Conservation (phyloP, 2,797 vertebrate species). For the Ptychobarbus kaznakovi region DNA sequence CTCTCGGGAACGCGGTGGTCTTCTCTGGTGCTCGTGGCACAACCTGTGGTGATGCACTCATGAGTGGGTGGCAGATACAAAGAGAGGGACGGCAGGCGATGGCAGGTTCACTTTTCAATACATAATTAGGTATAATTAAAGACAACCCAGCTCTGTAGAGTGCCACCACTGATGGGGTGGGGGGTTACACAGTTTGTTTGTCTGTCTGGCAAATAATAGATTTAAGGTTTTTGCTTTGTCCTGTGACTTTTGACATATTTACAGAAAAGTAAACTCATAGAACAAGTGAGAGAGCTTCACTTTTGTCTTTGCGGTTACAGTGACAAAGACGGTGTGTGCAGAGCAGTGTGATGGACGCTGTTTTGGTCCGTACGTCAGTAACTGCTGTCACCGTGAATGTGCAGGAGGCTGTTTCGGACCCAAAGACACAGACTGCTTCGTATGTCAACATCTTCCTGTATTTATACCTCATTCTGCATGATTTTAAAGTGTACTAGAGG, state of each 20-base stretch:
- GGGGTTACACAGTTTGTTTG: conserved; percentile 17
- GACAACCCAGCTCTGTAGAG: conserved; percentile 5
- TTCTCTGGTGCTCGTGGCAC: conserved; percentile 8
- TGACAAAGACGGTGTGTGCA: conserved; percentile 96
- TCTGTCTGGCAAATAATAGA: conserved; percentile 31
- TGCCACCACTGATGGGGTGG: neutral
- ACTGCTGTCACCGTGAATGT: conserved; percentile 95
- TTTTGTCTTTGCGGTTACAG: conserved; percentile 66
- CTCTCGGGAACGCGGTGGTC: neutral
- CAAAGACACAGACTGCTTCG: conserved; percentile 88
- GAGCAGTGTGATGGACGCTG: conserved; percentile 97
- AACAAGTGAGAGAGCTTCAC: neutral
- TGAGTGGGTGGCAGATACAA: conserved; percentile 40
- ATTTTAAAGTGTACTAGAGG: neutral
- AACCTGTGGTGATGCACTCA: conserved; percentile 33
- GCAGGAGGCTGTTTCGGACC: conserved; percentile 94
- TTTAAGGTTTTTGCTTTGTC: conserved; percentile 5
- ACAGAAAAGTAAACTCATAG: conserved; percentile 18
- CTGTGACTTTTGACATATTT: conserved; percentile 35
- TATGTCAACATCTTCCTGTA: conserved; percentile 31
- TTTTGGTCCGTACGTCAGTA: conserved; percentile 93
- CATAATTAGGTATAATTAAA: conserved; percentile 43
- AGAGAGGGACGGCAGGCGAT: conserved; percentile 25
- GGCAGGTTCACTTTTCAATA: conserved; percentile 20
- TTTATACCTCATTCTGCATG: neutral